Conservation (phyloP, 2,888 invertebrate genomes). For the Cataglyphis albicans region DNA sequence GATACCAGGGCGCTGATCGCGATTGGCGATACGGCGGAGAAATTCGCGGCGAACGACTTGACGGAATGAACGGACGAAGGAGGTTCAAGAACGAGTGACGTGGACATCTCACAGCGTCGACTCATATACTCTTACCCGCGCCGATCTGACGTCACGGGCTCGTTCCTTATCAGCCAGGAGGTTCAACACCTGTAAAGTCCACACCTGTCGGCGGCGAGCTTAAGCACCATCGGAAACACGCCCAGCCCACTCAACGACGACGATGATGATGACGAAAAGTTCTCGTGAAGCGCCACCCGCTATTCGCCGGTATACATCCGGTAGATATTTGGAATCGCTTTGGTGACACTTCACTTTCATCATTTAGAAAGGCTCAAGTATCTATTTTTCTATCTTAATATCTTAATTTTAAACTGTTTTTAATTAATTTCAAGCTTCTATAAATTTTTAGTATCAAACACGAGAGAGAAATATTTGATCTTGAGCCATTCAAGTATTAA, state of each 20-base stretch:
- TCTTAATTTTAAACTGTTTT: neutral
- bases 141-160: constrained; percentile 83
- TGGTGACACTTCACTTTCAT: neutral
- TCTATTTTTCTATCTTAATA: constrained; percentile 4
- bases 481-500: neutral
- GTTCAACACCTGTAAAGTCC: constrained; percentile 75
- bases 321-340: neutral
- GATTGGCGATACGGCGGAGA: constrained; percentile 14
- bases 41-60: constrained; percentile 60
- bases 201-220: constrained; percentile 73
- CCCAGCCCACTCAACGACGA: constrained; percentile 49
- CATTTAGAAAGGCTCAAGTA: neutral
- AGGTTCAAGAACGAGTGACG: constrained; percentile 84
- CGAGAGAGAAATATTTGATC: neutral
- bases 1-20: constrained; percentile 20
- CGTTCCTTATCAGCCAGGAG: constrained; percentile 83
- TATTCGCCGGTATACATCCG: neutral
- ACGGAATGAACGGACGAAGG: constrained; percentile 76
- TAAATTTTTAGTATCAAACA: neutral
- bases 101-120: constrained; percentile 81
- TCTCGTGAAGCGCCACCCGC: constrained; percentile 1
- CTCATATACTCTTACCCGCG: constrained; percentile 84
- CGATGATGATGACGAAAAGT: constrained; percentile 19
- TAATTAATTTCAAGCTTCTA: neutral
- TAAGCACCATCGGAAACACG: constrained; percentile 67